Percentiles rank a stretch among this genome's conserved stretches.
Conservation (phyloP, 2,113 vertebrate genomes). For the rabbit (Oryctolagus cuniculus) region DNA sequence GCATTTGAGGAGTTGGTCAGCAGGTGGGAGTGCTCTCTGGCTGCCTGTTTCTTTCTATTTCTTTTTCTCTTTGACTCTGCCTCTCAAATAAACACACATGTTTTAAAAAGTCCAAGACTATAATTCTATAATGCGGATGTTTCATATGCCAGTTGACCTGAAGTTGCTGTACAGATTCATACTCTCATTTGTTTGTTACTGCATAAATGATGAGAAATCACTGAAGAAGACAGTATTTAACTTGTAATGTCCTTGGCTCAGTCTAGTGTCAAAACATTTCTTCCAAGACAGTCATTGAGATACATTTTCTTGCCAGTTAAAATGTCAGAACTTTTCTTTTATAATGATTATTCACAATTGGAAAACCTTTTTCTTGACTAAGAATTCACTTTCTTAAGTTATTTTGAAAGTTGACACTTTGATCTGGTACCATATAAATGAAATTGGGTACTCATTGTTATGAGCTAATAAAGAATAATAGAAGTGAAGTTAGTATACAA, state of each 20-base stretch:
- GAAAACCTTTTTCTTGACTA: not conserved
- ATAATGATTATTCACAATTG: not conserved
- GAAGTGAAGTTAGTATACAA: not conserved
- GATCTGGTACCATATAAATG: not conserved
- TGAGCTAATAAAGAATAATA: not conserved
- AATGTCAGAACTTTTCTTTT: not conserved
- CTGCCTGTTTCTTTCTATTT: not conserved
- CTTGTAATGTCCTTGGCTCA: not conserved
- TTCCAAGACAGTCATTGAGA: not conserved
- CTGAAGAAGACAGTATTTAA: not conserved
- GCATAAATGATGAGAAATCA: not conserved
- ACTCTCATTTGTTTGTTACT: not conserved
- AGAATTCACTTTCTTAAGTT: conserved; percentile 3
- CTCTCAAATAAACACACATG: too few relatives aligned
- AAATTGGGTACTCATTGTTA: not conserved
- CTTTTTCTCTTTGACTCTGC: not conserved
- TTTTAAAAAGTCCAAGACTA: too few relatives aligned
- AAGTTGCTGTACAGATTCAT: not conserved
- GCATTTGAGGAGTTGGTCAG: too few relatives aligned
- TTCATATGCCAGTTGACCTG: not conserved
- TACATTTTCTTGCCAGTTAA: not conserved
- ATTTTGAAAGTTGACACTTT: not conserved
- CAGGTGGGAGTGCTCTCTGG: not conserved
- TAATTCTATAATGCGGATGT: not conserved
- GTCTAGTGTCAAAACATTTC: conserved; percentile 11